Evolutionary conservation across 2,797 vertebrate genomes (phyloP), one percentile per base, ranked within the genome.

Genomic region (Danio kyathit): DNA sequence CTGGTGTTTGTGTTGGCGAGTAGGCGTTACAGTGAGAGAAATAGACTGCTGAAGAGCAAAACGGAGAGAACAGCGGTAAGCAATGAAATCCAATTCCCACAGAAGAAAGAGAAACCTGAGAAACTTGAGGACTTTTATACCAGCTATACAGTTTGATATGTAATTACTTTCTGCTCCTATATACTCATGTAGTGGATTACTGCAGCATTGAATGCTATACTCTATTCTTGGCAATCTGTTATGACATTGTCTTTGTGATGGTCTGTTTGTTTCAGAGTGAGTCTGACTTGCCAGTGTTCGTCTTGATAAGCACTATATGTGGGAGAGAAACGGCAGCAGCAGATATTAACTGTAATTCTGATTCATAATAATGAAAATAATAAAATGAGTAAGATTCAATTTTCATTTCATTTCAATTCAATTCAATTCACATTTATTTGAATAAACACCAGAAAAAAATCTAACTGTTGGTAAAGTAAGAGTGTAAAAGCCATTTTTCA

Each of bases 91-190:
- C 2, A 43, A 64, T 76, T 64, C n/a, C n/a, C 7, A 76, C 16
- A 75, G 57, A 75, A 51, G 57, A 54, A 61, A 40, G 73, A 54
- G 16, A 71, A 71, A 72, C 46, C 14, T 64, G 44, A 75, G n/a
- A 71, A 71, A 72, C 59, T 19, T 64, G 44, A 75, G 10, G 5
- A 64, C 7, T 43, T 61, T 43, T 54, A 43, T 64, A 41, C 3
- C 8, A 21, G 38, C 38, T 75, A 14, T 41, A 10, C 60, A 19
- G 48, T 41, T 64, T 6, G 8, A 3, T 76, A 43, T 52, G 3
- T 52, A 64, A 64, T 64, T 48, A 7, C 46, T 63, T 11, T 41
- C 29, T 17, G 48, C 48, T 76, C 59, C 38, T 19, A 5, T 41
- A 16, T 17, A 14, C 7, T 52, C 48, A 14, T 75, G 38, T 6